phyloP scores from a whole-genome alignment of 2,888 invertebrate genomes.

The Parnassius orleans region DNA sequence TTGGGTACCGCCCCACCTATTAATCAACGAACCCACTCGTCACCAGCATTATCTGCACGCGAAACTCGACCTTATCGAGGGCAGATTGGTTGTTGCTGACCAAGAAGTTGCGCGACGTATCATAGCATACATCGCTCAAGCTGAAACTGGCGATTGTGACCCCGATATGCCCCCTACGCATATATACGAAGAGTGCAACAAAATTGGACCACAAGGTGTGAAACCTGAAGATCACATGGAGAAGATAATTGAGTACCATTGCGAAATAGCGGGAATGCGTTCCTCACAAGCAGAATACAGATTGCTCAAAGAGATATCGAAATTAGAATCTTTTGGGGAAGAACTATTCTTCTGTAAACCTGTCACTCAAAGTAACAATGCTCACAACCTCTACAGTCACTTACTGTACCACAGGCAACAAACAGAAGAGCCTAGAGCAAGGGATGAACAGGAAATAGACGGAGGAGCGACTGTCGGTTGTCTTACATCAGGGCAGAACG shows the following conservation, averaged over 20 bases:
- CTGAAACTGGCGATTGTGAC: slow-evolving; percentile 87
- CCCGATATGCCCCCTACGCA: slow-evolving; percentile 80
- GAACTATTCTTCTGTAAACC: slow-evolving; percentile 89
- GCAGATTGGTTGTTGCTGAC: slow-evolving; percentile 85
- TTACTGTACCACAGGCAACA: slow-evolving; percentile 82
- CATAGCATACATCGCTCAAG: slow-evolving; percentile 88
- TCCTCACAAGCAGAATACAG: slow-evolving; percentile 91
- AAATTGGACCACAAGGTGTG: slow-evolving; percentile 81
- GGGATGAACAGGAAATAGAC: slow-evolving; percentile 70
- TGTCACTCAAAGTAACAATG: slow-evolving; percentile 80
- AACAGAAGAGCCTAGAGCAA: slow-evolving; percentile 70
- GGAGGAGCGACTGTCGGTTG: slow-evolving; percentile 73
- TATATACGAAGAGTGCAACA: slow-evolving; percentile 83
- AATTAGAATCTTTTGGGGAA: slow-evolving; percentile 90
- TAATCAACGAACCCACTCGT: slow-evolving; percentile 92
- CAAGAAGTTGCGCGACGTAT: slow-evolving; percentile 85
- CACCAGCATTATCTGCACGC: slow-evolving; percentile 94
- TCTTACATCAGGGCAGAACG: slow-evolving; percentile 65
- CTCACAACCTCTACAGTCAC: slow-evolving; percentile 89
- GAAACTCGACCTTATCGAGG: slow-evolving; percentile 87
- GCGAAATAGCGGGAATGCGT: slow-evolving; percentile 83
- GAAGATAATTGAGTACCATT: slow-evolving; percentile 83
- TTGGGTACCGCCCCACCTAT: slow-evolving; percentile 94
- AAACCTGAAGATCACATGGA: slow-evolving; percentile 83
- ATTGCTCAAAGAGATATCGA: slow-evolving; percentile 89